Percentiles rank a stretch among this genome's conserved stretches.
Evolutionary conservation across 2,113 vertebrate species (phyloP).

Genomic region (Rissa tridactyla): DNA sequence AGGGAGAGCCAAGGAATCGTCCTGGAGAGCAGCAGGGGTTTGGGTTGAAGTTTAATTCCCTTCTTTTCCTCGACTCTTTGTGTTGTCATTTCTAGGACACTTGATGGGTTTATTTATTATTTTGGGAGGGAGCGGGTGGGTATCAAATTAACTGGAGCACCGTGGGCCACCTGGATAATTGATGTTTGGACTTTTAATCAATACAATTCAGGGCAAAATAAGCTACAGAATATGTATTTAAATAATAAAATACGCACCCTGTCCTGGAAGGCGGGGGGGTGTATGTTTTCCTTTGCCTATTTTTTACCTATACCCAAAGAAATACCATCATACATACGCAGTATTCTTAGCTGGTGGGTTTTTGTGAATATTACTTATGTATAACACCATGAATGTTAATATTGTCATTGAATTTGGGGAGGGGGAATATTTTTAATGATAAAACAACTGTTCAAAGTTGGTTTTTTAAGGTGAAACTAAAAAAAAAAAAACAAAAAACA

Average conservation of each 20-base stretch:
- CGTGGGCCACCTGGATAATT: not conserved
- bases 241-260: not conserved
- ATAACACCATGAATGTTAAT: conserved; percentile 85
- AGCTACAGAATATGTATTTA: conserved; percentile 9
- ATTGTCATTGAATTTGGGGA: conserved; percentile 78
- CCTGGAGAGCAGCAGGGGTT: not conserved
- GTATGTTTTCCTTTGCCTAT: conserved; percentile 64
- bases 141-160: not conserved
- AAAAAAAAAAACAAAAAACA: conserved; percentile 62
- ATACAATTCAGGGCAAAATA: conserved; percentile 47
- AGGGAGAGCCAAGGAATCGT: not conserved
- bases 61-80: not conserved
- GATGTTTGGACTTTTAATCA: not conserved
- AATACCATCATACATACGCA: conserved; percentile 70
- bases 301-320: conserved; percentile 86
- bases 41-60: not conserved
- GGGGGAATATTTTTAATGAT: conserved; percentile 81
- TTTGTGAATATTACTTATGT: conserved; percentile 81
- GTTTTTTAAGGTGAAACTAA: conserved; percentile 72
- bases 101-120: conserved; percentile 34
- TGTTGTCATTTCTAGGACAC: not conserved
- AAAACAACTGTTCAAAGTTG: conserved; percentile 78
- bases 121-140: not conserved
- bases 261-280: conserved; percentile 33
- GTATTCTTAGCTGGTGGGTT: conserved; percentile 77